Base-by-base conservation (phyloP, 2,888 invertebrate species). In the Patella pellucida region DNA sequence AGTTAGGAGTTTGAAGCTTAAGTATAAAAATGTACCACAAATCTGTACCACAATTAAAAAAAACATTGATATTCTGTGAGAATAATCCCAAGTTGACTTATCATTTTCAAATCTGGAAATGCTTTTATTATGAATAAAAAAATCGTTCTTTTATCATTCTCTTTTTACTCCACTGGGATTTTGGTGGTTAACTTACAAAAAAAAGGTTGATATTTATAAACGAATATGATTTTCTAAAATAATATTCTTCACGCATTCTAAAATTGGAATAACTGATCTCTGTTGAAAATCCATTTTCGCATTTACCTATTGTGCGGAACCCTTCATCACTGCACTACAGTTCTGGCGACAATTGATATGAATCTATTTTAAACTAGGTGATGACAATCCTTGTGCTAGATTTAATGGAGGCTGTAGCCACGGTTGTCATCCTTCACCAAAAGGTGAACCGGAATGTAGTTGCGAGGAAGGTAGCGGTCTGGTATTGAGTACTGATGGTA, bases 401-500 rank as follows among this genome's bases (percentile, higher is more conserved):
- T 96, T 95, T 88, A 93, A 93, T 85, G 99, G 99, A 83, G 99
- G 99, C 0, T 99, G 99, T 90, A 96, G 96, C 0, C 95, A 97
- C 85, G 95, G 96, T 82, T 98, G 98, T 88, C 97, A 97, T 89
- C 97, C 97, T 0, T 96, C 94, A 0, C 94, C 94, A 0, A 95
- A 97, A 86, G 94, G 94, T 73, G 85, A 91, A 86, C 95, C 95
- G 0, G 97, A 98, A 89, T 99, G 99, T 79, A 71, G 84, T 7
- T 90, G 90, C 91, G 98, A 98, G 88, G 95, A 96, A 85, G 95
- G 96, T 77, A 94, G 93, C 83, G 95, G 94, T 12, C 95, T 83
- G 41, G 80, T 84, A 7, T 81, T 98, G 2, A 98, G 97, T 0
- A 97, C 98, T 89, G 97, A 97, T 87, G 96, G 96, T 0, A 93